These are phyloP conservation scores for Peromyscus maniculatus DNA, from an alignment of 2,113 vertebrate genomes.

Conservation along the genomic window DNA sequence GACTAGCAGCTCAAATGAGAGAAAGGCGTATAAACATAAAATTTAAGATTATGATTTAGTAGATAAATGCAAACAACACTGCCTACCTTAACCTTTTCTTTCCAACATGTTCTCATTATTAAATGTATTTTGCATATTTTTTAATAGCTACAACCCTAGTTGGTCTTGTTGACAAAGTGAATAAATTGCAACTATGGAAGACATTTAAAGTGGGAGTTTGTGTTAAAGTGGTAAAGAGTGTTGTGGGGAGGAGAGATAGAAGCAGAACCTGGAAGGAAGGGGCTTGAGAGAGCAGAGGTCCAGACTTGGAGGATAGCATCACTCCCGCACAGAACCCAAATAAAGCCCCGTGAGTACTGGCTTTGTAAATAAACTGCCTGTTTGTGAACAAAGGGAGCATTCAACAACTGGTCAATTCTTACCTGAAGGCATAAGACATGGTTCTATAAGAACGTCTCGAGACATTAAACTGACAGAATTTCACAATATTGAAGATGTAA, in stretches of 20 bases:
- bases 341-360: too few relatives aligned
- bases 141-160: background rate
- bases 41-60: conserved; percentile 22
- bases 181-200: background rate
- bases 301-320: background rate
- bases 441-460: background rate
- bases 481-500: background rate
- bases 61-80: background rate
- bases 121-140: conserved; percentile 14
- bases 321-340: background rate
- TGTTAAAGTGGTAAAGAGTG: background rate
- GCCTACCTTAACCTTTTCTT: background rate
- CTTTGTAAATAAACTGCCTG: background rate
- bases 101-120: background rate
- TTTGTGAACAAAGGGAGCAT: background rate
- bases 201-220: background rate
- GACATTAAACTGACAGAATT: background rate
- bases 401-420: background rate
- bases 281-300: background rate
- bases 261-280: background rate
- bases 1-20: background rate
- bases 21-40: background rate
- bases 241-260: background rate
- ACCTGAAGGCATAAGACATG: background rate
- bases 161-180: background rate